Base-by-base conservation (phyloP, 2,888 invertebrate genomes). In the Rhamnusium bicolor region DNA sequence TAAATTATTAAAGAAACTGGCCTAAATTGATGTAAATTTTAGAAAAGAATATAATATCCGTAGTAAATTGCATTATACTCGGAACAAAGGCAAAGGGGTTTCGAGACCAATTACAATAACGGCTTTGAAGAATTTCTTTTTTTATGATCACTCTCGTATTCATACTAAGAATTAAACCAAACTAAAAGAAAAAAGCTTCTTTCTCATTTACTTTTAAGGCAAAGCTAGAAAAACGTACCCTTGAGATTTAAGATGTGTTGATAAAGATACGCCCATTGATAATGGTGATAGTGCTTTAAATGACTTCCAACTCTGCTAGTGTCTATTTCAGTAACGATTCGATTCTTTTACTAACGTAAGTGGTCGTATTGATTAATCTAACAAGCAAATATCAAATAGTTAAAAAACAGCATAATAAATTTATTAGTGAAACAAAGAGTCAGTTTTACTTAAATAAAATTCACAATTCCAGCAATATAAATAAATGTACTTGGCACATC, bases 21-120 rank as follows among this genome's bases (percentile, higher is more conserved):
- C 51, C 63, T 32, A 49, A 58, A 32, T 40, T 29, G 46, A 60
- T 65, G 62, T 14, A 53, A 65, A 47, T 60, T 74, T 54, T 67
- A 24, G 51, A 47, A 74, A 68, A 63, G 74, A 68, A 74, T 71
- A 62, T 74, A 71, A 71, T 74, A 68, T 74, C 74, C 62, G 70
- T 47, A 71, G 40, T 63, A 71, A 71, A 71, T 74, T 71, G 47
- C 68, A 71, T 71, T 68, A 74, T 29, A 47, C 32, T 6, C 54
- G 56, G 58, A 16, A 68, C 63, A 71, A 71, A 74, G 68, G 62
- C 63, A 63, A 32, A 63, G 53, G 19, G 27, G 62, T 58, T 63
- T 68, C 53, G 19, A 63, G 51, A 71, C 67, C 68, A 71, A 71
- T 71, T 73, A 73, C 62, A 69, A 72, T 63, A 72, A 69, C 56